Percentiles rank a stretch among this genome's conserved stretches.
Conservation (phyloP, 2,888 invertebrate genomes). For the Tinea pellionella region DNA sequence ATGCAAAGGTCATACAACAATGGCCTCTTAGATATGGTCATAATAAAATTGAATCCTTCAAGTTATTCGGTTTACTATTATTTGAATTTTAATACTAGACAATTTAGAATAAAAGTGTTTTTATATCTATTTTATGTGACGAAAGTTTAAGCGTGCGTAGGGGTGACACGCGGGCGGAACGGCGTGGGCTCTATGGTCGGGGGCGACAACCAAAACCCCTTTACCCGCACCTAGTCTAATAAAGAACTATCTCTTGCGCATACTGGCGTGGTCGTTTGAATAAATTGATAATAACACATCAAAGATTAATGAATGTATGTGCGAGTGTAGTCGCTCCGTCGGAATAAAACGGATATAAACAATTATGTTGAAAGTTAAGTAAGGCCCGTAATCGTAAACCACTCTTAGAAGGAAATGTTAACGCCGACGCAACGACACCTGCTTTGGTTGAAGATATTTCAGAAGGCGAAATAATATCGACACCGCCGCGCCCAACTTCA, state of each 20-base stretch:
- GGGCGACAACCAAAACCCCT: conserved; percentile 22
- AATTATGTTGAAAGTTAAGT: conserved; percentile 9
- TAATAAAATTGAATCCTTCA: neutral
- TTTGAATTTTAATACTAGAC: neutral
- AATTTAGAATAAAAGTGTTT: neutral
- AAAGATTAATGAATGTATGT: neutral
- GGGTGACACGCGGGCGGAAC: conserved; percentile 19
- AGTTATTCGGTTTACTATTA: neutral
- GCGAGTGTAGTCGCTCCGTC: neutral
- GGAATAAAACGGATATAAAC: neutral
- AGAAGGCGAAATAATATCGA: neutral
- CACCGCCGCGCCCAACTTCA: neutral
- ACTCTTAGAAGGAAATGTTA: conserved; percentile 23
- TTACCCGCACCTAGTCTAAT: conserved; percentile 17
- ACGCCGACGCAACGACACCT: conserved; percentile 24
- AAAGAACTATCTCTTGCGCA: conserved; percentile 6
- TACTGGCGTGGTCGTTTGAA: conserved; percentile 5
- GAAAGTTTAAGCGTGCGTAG: conserved; percentile 18
- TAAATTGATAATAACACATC: conserved; percentile 5
- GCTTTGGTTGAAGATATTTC: neutral
- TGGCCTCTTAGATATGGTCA: neutral
- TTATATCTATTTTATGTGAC: neutral
- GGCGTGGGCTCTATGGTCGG: conserved; percentile 22
- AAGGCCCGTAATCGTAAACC: neutral
- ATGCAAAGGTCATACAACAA: neutral